Percentiles rank a stretch among this genome's conserved stretches.
Conservation (phyloP, 2,888 invertebrate species). For the Sarcophaga caerulescens region DNA sequence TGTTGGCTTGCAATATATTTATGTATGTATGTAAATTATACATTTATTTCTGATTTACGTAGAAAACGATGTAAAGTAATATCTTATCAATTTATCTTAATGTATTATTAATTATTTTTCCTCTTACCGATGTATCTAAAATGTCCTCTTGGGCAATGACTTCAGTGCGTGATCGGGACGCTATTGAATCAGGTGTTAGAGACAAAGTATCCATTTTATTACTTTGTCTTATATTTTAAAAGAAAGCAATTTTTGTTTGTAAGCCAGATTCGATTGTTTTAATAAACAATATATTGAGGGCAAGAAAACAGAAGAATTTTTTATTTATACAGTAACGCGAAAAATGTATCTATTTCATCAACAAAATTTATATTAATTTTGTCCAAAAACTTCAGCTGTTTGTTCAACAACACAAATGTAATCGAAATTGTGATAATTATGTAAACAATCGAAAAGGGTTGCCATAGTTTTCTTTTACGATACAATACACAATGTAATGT, state of each 20-base stretch:
- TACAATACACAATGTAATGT: background rate
- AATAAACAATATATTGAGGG: background rate
- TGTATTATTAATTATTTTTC: background rate
- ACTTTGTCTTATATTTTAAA: background rate
- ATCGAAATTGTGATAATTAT: background rate
- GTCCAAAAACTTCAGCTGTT: slow-evolving; percentile 37
- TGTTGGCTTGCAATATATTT: too few species aligned
- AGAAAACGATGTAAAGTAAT: background rate
- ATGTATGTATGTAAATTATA: background rate
- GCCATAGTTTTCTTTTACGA: background rate
- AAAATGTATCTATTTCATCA: slow-evolving; percentile 25
- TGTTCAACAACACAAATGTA: background rate
- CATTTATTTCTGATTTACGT: background rate
- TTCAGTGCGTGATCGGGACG: slow-evolving; percentile 53
- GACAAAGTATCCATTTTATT: slow-evolving; percentile 59
- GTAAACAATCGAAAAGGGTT: slow-evolving; percentile 3
- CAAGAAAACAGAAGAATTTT: slow-evolving; percentile 8
- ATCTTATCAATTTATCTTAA: background rate
- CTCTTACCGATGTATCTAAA: slow-evolving; percentile 43
- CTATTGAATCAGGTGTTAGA: slow-evolving; percentile 31
- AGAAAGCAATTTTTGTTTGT: slow-evolving; percentile 18
- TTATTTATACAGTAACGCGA: background rate
- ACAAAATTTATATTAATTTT: background rate
- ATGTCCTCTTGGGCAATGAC: slow-evolving; percentile 40
- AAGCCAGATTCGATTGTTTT: background rate